phyloP scores from a whole-genome alignment of 2,797 vertebrate species.

The Sebastolobus alascanus region DNA sequence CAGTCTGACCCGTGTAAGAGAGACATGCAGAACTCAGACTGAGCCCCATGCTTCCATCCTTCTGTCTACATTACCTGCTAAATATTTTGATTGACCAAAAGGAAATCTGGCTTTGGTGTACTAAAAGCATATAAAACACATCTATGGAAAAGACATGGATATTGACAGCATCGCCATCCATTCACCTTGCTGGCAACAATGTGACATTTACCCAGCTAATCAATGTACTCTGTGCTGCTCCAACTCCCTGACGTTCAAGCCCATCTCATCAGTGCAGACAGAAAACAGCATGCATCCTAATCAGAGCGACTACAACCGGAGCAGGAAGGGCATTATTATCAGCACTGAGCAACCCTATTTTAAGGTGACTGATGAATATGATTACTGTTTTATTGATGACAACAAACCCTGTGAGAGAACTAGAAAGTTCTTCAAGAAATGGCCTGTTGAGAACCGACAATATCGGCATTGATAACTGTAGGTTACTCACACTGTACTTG shows the following conservation, averaged over 20 bases:
- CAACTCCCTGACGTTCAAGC: slow-evolving; percentile 20
- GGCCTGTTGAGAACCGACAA: too few relatives aligned
- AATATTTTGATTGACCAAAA: background rate
- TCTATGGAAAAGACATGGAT: background rate
- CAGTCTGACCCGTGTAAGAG: background rate
- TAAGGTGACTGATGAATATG: slow-evolving; percentile 22
- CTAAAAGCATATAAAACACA: background rate
- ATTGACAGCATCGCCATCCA: background rate
- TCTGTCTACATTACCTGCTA: background rate
- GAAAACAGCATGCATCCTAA: slow-evolving; percentile 49
- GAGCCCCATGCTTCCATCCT: background rate
- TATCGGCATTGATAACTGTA: too few relatives aligned
- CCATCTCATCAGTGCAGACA: slow-evolving; percentile 31
- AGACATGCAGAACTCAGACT: background rate
- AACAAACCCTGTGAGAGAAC: background rate
- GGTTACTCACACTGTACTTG: too few relatives aligned
- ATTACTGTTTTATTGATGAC: slow-evolving; percentile 8
- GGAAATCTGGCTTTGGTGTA: background rate
- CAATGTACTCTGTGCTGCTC: slow-evolving; percentile 23
- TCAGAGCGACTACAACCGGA: slow-evolving; percentile 22
- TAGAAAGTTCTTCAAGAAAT: too few relatives aligned
- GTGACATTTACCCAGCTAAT: slow-evolving; percentile 57
- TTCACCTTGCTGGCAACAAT: slow-evolving; percentile 18
- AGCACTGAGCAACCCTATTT: background rate
- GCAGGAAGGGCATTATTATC: slow-evolving; percentile 20